phyloP scores from a whole-genome alignment of 2,797 vertebrate genomes.

The Melanogrammus aeglefinus region DNA sequence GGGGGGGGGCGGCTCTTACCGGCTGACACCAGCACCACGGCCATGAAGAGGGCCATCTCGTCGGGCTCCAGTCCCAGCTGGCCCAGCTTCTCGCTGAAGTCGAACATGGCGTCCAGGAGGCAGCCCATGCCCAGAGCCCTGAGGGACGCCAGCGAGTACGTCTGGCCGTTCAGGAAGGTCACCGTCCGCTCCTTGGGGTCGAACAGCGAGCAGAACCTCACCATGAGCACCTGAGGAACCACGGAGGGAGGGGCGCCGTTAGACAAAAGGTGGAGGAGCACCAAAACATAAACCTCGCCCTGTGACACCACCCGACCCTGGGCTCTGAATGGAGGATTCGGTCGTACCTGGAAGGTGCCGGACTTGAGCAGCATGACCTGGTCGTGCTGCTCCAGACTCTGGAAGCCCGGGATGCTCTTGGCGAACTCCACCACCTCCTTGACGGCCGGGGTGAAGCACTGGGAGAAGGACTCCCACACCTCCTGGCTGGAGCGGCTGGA shows the following conservation, averaged over 20 bases:
- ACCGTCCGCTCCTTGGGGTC: conserved; percentile 74
- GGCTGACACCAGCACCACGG: conserved; percentile 78
- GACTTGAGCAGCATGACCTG: conserved; percentile 82
- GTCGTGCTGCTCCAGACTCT: conserved; percentile 76
- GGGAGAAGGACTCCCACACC: conserved; percentile 81
- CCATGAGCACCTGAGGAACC: conserved; percentile 73
- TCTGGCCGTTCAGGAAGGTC: conserved; percentile 77
- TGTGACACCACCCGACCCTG: not conserved
- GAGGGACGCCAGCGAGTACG: conserved; percentile 72
- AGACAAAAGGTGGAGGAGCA: not conserved
- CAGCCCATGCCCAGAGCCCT: conserved; percentile 75
- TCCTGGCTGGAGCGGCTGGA: conserved; percentile 75
- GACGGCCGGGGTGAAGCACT: conserved; percentile 81
- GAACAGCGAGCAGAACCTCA: conserved; percentile 79
- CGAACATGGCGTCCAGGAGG: conserved; percentile 79
- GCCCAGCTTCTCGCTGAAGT: conserved; percentile 80
- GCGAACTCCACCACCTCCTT: conserved; percentile 82
- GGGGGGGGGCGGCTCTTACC: conserved; percentile 52
- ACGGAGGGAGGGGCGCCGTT: not conserved
- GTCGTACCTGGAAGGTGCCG: conserved; percentile 78
- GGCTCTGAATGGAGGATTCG: not conserved
- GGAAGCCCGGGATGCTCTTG: conserved; percentile 80
- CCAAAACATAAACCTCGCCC: not conserved
- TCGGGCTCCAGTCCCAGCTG: conserved; percentile 75
- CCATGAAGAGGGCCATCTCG: conserved; percentile 82